Conservation (phyloP, 2,888 invertebrate species). For the Meganola albula region DNA sequence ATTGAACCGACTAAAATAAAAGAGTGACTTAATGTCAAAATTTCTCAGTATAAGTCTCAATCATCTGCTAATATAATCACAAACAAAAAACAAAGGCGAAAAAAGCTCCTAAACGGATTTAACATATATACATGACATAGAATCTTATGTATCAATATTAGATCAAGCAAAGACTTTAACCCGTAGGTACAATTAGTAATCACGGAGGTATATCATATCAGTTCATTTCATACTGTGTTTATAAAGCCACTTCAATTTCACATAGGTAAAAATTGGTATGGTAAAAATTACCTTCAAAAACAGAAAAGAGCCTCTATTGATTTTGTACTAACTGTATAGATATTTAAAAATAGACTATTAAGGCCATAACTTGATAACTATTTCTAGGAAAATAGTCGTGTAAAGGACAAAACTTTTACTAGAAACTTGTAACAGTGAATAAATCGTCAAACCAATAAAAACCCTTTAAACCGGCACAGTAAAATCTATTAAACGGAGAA, state of each 20-base stretch:
- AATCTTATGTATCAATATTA: constrained; percentile 61
- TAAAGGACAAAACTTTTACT: constrained; percentile 18
- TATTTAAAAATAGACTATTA: too few relatives aligned
- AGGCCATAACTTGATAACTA: too few relatives aligned
- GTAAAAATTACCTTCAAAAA: too few relatives aligned
- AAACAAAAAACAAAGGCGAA: constrained; percentile 59
- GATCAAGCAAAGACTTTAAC: constrained; percentile 46
- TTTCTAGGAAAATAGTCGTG: constrained; percentile 19
- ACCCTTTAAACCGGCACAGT: constrained; percentile 46
- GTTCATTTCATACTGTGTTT: too few relatives aligned
- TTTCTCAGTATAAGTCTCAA: constrained; percentile 69
- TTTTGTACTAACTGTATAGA: too few relatives aligned
- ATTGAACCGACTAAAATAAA: constrained; percentile 60
- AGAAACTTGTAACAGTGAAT: constrained; percentile 30
- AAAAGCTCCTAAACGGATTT: constrained; percentile 69
- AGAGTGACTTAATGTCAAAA: constrained; percentile 69
- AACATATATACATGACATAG: constrained; percentile 57
- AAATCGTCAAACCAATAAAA: constrained; percentile 33
- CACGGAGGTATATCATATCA: too few relatives aligned
- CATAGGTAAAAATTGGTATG: too few relatives aligned
- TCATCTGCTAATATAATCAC: constrained; percentile 69
- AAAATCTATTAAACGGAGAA: constrained; percentile 63
- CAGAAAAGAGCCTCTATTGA: too few relatives aligned
- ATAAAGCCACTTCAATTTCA: too few relatives aligned
- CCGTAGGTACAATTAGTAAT: constrained; percentile 19